These are phyloP conservation scores for Tetrao urogallus DNA, from an alignment of 2,113 vertebrate genomes.

Conservation along the genomic window DNA sequence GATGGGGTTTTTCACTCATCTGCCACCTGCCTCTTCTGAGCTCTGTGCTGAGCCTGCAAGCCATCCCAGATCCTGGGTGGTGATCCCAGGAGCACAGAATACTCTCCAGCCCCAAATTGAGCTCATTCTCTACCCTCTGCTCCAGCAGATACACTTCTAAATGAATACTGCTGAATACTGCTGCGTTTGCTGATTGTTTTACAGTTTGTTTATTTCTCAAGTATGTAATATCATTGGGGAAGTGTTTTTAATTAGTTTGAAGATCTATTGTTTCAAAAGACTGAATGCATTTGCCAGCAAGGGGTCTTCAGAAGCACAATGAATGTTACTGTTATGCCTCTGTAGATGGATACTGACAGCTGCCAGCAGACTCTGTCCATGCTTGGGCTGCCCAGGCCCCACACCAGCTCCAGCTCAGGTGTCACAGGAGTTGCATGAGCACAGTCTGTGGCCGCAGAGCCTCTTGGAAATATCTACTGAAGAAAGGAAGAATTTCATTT, in stretches of 20 bases:
- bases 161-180: slow-evolving; percentile 27
- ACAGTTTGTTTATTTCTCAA: slow-evolving; percentile 61
- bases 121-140: slow-evolving; percentile 9
- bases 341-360: slow-evolving; percentile 53
- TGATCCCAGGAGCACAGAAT: background rate
- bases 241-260: slow-evolving; percentile 56
- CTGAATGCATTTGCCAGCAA: slow-evolving; percentile 38
- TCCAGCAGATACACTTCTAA: slow-evolving; percentile 36
- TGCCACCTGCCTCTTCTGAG: slow-evolving; percentile 14
- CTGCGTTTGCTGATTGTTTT: slow-evolving; percentile 51
- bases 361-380: slow-evolving; percentile 37
- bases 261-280: slow-evolving; percentile 61
- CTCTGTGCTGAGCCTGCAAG: background rate
- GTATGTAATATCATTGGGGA: slow-evolving; percentile 22
- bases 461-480: background rate
- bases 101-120: background rate
- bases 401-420: background rate
- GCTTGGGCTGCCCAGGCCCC: background rate
- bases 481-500: background rate
- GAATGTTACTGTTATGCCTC: slow-evolving; percentile 6
- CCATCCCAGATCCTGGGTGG: background rate
- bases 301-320: background rate
- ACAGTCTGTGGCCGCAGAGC: background rate
- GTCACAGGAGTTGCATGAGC: background rate
- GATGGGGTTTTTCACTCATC: background rate